Evolutionary conservation across 2,113 vertebrate species (phyloP).

Genomic region (Platichthys flesus): DNA sequence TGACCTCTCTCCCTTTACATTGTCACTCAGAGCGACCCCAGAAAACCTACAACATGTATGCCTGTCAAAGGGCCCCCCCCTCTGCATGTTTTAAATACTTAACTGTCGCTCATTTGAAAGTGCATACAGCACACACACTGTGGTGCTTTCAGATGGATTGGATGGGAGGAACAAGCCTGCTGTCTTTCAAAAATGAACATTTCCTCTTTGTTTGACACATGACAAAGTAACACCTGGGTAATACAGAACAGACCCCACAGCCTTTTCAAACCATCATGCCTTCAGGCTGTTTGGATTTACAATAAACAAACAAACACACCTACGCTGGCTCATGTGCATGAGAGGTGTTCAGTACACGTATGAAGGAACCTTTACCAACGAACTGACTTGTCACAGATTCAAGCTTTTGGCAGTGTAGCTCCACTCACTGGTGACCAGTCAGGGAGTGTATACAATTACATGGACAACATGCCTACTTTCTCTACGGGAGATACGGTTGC

Average conservation of each 20-base stretch:
- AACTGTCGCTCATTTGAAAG: constrained; percentile 43
- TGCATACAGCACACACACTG: constrained; percentile 39
- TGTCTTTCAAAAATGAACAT: constrained; percentile 65
- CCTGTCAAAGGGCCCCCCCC: constrained; percentile 58
- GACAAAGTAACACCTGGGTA: constrained; percentile 68
- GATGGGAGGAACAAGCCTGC: constrained; percentile 49
- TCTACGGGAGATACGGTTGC: no score
- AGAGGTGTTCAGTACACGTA: neutral
- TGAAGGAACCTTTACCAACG: no score
- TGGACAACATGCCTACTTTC: no score
- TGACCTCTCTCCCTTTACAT: constrained; percentile 60
- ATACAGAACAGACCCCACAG: constrained; percentile 51
- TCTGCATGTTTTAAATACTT: constrained; percentile 57
- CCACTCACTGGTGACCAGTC: no score
- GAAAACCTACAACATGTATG: constrained; percentile 36
- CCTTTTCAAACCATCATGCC: constrained; percentile 34
- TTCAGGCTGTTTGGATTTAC: constrained; percentile 20
- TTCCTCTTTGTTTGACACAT: constrained; percentile 70
- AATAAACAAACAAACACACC: constrained; percentile 18
- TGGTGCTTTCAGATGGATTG: constrained; percentile 50
- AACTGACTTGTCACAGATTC: no score
- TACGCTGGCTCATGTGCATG: constrained; percentile 2
- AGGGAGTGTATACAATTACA: no score
- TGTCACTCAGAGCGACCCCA: constrained; percentile 61
- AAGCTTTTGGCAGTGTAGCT: neutral